Evolutionary conservation across 1,140 invertebrate genomes (phyloP), one percentile per base, ranked within the genome.

Genomic region (Bombyx mandarina): DNA sequence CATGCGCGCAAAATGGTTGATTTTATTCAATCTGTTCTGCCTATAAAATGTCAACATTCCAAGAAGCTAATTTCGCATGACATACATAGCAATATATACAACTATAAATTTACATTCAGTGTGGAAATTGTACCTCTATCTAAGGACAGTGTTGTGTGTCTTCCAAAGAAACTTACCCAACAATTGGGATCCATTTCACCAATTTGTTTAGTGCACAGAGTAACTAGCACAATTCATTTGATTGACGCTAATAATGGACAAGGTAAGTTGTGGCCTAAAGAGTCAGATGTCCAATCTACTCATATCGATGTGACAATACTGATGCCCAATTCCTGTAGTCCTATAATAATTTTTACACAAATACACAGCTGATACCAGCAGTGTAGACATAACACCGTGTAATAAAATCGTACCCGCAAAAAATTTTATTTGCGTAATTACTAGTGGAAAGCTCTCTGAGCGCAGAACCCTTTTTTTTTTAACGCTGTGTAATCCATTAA

Each of bases 61-160:
- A 98, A 99, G 82, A 97, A 98, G 75, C 89, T 99, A 8, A 95
- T 99, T 66, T 99, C 98, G 1, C 98, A 99, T 77, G 99, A 99
- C 87, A 95, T 96, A 44, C 96, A 98, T 79, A 99, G 94, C 77
- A 99, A 99, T 78, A 93, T 94, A 45, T 99, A 96, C 84, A 99
- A 99, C 84, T 99, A 99, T 84, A 99, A 99, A 87, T 95, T 94
- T 75, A 93, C 94, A 45, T 96, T 91, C 85, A 95, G 95, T 65
- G 93, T 99, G 57, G 98, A 99, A 86, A 96, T 99, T 75, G 96
- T 98, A 1, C 98, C 99, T 0, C 82, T 99, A 18, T 99, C 98
- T 43, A 99, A 98, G 82, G 96, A 99, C 82, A 98, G 98, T 79
- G 88, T 99, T 52, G 93, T 99, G 12, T 99, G 98, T 82, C 88